Evolutionary conservation across 1,140 invertebrate species (phyloP), one percentile per base, ranked within the genome.

Genomic region (Pygmarrhopalites habei): DNA sequence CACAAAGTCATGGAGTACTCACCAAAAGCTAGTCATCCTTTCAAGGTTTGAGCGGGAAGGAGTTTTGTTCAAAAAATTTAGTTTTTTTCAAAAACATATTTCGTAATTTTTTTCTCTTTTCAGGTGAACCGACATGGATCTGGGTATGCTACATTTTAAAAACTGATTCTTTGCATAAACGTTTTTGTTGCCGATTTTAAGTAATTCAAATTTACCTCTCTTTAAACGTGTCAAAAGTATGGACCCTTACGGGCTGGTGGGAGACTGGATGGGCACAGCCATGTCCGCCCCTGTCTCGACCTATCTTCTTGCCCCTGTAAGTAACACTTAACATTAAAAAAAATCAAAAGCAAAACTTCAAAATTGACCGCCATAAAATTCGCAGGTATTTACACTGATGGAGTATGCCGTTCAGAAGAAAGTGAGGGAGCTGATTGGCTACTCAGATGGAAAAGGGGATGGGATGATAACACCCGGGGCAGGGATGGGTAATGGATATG

Each of bases 381-480:
- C n/a, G n/a, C n/a, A n/a, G n/a, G 86, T 90, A 0, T 90, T 91
- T 71, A 87, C 86, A 1, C 73, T 92, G 0, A 91, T 92, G 87
- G 90, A 93, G 70, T 86, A 89, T 62, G 80, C 83, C 14, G 83
- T 92, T 0, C 74, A 92, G 23, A 71, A 74, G 1, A 86, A 90
- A 72, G 95, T 97, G 91, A 81, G 90, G 35, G 77, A 78, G n/a
- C 83, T 90, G 19, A 83, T 97, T 41, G 94, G 95, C 0, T 97
- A 87, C 81, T 75, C 80, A 2, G 77, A 83, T n/a, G 87, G 85
- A 39, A 85, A 83, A 0, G 85, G 87, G 14, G 90, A 92, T 76
- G 94, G 91, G 0, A 91, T 97, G 51, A 95, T 97, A 76, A 89
- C 88, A 72, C 94, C 95, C 10, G 94, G 94, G 39, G 94, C 93